Conservation (phyloP, 2,113 vertebrate genomes). For the Crotalus horridus region DNA sequence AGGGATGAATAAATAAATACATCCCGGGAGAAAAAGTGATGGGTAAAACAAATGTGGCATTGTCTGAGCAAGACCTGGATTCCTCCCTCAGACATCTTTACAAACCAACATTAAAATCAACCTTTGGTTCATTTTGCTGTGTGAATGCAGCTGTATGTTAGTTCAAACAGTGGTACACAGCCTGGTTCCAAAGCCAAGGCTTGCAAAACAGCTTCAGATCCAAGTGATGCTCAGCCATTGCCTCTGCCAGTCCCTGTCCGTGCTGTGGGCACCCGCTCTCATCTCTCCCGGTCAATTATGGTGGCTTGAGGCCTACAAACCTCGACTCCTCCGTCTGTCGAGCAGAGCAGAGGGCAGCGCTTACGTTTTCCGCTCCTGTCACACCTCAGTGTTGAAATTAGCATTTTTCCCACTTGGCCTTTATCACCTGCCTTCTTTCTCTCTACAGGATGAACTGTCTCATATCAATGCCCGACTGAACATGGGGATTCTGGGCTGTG, state of each 20-base stretch:
- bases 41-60: not conserved
- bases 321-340: rapidly evolving
- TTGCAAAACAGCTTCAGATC: not conserved
- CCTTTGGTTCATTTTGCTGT: not conserved
- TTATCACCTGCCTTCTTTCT: not conserved
- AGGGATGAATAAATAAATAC: not conserved
- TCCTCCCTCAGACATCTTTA: not conserved
- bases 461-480: conserved; percentile 97
- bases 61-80: not conserved
- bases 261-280: not conserved
- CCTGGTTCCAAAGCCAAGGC: not conserved
- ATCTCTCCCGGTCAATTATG: not conserved
- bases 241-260: not conserved
- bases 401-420: not conserved
- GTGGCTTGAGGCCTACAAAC: not conserved
- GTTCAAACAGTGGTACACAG: not conserved
- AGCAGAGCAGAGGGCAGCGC: not conserved
- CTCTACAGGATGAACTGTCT: conserved; percentile 89
- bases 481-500: conserved; percentile 99
- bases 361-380: rapidly evolving
- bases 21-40: not conserved
- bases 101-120: not conserved
- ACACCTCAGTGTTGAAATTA: too few relatives aligned
- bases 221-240: not conserved
- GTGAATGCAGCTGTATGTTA: not conserved